Percentiles rank a stretch among this genome's conserved stretches.
Conservation (phyloP, 2,888 invertebrate species). For the Platycnemis pennipes region DNA sequence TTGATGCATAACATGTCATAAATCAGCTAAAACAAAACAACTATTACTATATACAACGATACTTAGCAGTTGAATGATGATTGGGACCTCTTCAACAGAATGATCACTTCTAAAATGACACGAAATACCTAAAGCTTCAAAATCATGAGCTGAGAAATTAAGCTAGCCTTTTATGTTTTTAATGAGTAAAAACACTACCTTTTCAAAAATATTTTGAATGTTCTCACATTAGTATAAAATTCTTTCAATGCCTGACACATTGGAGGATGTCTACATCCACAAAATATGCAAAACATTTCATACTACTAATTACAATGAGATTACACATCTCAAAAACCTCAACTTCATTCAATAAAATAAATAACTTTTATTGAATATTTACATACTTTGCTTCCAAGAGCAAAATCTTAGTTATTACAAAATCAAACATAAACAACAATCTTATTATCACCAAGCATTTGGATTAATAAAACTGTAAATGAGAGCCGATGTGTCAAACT, state of each 20-base stretch:
- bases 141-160: slow-evolving; percentile 55
- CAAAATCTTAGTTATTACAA: slow-evolving; percentile 57
- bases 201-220: slow-evolving; percentile 66
- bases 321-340: slow-evolving; percentile 58
- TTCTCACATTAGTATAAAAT: slow-evolving; percentile 64
- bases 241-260: slow-evolving; percentile 52
- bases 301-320: slow-evolving; percentile 52
- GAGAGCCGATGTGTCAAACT: slow-evolving; percentile 54
- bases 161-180: slow-evolving; percentile 33
- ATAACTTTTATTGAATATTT: slow-evolving; percentile 61
- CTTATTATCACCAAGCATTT: slow-evolving; percentile 62
- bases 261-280: slow-evolving; percentile 60
- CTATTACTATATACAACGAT: slow-evolving; percentile 30
- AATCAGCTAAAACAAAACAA: slow-evolving; percentile 50
- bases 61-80: slow-evolving; percentile 44
- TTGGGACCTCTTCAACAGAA: neutral
- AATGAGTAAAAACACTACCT: slow-evolving; percentile 63
- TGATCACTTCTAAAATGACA: slow-evolving; percentile 23
- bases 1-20: slow-evolving; percentile 33
- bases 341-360: slow-evolving; percentile 65
- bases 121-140: slow-evolving; percentile 25
- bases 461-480: slow-evolving; percentile 10
- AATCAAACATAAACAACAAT: slow-evolving; percentile 58
- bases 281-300: slow-evolving; percentile 59
- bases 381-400: slow-evolving; percentile 59